These are phyloP conservation scores for Megastigmus dorsalis DNA, from an alignment of 2,888 invertebrate species.

Conservation along the genomic window DNA sequence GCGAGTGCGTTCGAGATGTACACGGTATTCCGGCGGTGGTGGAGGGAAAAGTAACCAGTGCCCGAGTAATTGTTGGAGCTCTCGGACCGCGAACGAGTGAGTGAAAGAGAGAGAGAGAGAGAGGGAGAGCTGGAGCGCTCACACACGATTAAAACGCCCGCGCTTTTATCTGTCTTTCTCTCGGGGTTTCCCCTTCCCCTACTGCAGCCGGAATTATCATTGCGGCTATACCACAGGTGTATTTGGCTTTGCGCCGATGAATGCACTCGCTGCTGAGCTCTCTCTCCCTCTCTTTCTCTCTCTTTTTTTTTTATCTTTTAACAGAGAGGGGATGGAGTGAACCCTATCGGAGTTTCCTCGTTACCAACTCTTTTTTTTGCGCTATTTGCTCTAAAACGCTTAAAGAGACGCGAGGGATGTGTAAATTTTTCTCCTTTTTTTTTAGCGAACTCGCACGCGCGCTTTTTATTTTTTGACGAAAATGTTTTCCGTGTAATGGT, in stretches of 20 bases:
- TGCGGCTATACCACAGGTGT: slow-evolving; percentile 24
- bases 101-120: too few species aligned
- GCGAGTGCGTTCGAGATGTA: background rate
- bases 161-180: slow-evolving; percentile 35
- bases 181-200: background rate
- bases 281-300: background rate
- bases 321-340: background rate
- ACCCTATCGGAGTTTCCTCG: slow-evolving; percentile 32
- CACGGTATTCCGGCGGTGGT: background rate
- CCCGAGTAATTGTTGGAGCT: slow-evolving; percentile 41
- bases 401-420: slow-evolving; percentile 18
- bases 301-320: background rate
- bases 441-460: too few species aligned
- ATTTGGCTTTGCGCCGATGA: slow-evolving; percentile 35
- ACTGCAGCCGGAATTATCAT: slow-evolving; percentile 38
- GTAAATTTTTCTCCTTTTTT: slow-evolving; percentile 11
- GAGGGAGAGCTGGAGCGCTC: too few species aligned
- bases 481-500: too few species aligned
- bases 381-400: slow-evolving; percentile 37
- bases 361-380: slow-evolving; percentile 15
- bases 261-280: slow-evolving; percentile 17
- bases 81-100: slow-evolving; percentile 3
- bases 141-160: slow-evolving; percentile 38
- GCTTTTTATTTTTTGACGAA: too few species aligned
- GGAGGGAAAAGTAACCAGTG: background rate